Evolutionary conservation across 2,797 vertebrate genomes (phyloP).

Genomic region (Mormyrops boulengeri): DNA sequence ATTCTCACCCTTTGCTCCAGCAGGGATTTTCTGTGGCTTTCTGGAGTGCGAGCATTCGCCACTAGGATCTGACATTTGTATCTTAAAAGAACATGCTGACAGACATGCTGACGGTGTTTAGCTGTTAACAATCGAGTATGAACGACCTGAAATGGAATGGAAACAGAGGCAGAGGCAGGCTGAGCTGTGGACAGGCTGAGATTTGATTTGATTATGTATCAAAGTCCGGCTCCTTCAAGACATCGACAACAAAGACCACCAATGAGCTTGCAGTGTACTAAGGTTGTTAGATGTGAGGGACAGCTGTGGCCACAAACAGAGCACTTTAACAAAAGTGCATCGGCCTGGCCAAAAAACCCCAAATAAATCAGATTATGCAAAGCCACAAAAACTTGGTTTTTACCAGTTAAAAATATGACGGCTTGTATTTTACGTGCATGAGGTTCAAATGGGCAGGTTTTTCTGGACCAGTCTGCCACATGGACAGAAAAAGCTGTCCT

Average conservation of each 20-base stretch:
- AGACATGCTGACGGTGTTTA: not conserved
- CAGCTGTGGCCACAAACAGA: not conserved
- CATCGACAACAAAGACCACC: not conserved
- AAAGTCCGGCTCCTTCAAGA: not conserved
- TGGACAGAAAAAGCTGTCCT: not conserved
- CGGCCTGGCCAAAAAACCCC: not conserved
- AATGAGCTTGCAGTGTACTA: not conserved
- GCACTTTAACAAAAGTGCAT: not conserved
- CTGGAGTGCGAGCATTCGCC: not conserved
- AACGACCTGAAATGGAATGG: not conserved
- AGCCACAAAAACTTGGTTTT: not conserved
- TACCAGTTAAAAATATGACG: not conserved
- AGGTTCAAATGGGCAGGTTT: not conserved
- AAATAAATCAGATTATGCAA: not conserved
- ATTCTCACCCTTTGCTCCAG: not conserved
- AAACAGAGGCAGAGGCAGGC: not conserved
- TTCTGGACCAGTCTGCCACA: not conserved
- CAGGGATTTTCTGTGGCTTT: not conserved
- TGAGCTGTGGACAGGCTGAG: not conserved
- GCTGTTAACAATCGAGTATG: not conserved
- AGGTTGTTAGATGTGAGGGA: not conserved
- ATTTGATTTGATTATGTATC: not conserved
- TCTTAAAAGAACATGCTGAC: not conserved
- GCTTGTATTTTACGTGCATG: not conserved
- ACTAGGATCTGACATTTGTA: not conserved